These are phyloP conservation scores for Eulithis testata DNA, from an alignment of 2,888 invertebrate species.

Conservation along the genomic window DNA sequence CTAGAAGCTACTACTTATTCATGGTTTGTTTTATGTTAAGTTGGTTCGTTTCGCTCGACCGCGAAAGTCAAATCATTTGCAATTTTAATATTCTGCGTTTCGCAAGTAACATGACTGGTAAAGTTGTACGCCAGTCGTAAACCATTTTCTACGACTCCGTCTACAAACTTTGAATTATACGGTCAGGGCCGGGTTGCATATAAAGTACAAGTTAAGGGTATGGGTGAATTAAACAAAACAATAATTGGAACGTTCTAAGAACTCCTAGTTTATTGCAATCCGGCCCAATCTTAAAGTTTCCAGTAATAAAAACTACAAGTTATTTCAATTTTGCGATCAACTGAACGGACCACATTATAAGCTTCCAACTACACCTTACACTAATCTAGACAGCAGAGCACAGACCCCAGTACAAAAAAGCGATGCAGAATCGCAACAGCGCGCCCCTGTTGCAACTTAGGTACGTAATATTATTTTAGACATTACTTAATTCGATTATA, in stretches of 20 bases:
- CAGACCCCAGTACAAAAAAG: slow-evolving; percentile 29
- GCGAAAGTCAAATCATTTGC: not conserved
- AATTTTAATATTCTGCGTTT: not conserved
- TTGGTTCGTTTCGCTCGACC: not conserved
- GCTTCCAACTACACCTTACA: slow-evolving; percentile 13
- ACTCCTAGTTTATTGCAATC: no score
- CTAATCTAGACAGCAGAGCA: slow-evolving; percentile 30
- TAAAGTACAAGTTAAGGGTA: not conserved
- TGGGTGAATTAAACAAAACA: no score
- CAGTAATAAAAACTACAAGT: no score
- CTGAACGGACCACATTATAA: not conserved
- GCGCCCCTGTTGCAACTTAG: slow-evolving; percentile 50
- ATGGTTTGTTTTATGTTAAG: slow-evolving; percentile 9
- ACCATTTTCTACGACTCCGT: not conserved
- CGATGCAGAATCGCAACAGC: slow-evolving; percentile 30
- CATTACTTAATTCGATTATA: slow-evolving; percentile 61
- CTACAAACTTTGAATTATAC: not conserved
- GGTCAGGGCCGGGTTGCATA: not conserved
- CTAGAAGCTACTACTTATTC: no score
- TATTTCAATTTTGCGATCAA: no score
- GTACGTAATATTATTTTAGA: slow-evolving; percentile 69
- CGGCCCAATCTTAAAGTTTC: no score
- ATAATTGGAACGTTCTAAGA: no score
- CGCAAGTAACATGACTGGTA: no score
- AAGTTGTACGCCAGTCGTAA: no score